Evolutionary conservation across 1,140 invertebrate species (phyloP), one percentile per base, ranked within the genome.

Genomic region (Oryctes rhinoceros): DNA sequence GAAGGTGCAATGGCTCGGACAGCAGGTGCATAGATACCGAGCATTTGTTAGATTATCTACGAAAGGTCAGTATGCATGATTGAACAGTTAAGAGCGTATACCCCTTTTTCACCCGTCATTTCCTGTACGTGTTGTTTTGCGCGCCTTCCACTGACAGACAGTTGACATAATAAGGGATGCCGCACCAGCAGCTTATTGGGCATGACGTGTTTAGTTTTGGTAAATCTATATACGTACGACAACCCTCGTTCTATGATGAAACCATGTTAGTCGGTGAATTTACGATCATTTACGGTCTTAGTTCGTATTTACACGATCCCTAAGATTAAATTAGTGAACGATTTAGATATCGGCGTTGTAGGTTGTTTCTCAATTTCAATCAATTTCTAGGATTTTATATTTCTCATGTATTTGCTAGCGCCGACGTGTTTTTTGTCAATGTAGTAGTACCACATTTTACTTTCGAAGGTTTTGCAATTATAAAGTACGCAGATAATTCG

Each of bases 1-100:
- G 65, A 71, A 71, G 65, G 53, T 65, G 78, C 78, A 78, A 62
- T 59, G 35, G 78, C 62, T 65, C 78, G 15, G 48, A 37, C 13
- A 53, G 24, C 53, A 37, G 35, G 62, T 37, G 65, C 65, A 15
- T 35, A 71, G 35, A 71, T 71, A 37, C n/a, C 37, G 67, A 47
- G 65, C 78, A 79, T 79, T 79, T 79, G 78, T 79, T 65, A 79
- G 78, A 67, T 71, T 79, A 79, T 79, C 78, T 79, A 79, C 18
- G 18, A 67, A 37, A 76, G 75, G 75, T 76, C 65, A 65, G 78
- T 74, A 79, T 65, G 62, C 78, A 67, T 79, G 78, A 79, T 79
- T 71, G 78, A 67, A 79, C 65, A 79, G 78, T 79, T 48, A 79
- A 79, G 78, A 44, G 62, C 65, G 78, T 53, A 79, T 53, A 59